These are phyloP conservation scores for Smittia sp. DNA, from an alignment of 2,888 invertebrate genomes.

Conservation along the genomic window DNA sequence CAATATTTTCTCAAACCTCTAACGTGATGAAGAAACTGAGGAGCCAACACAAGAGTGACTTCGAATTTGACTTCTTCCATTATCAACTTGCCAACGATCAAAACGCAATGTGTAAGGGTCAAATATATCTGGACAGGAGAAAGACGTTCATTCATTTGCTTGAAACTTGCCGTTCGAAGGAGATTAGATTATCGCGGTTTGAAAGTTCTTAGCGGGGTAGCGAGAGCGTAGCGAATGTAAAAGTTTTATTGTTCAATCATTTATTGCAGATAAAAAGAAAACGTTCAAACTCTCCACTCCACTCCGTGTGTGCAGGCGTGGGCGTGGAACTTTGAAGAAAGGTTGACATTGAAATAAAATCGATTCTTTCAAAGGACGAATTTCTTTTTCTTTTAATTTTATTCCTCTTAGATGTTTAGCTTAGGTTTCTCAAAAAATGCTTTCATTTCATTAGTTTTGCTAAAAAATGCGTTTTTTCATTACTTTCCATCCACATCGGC, in stretches of 20 bases:
- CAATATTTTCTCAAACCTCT: not conserved
- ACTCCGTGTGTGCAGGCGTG: not conserved
- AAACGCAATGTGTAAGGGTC: not conserved
- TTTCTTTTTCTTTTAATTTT: not conserved
- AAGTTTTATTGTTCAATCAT: constrained; percentile 4
- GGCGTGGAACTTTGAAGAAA: not conserved
- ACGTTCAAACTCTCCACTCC: not conserved
- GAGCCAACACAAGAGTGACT: no score
- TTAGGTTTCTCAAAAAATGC: constrained; percentile 14
- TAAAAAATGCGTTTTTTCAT: constrained; percentile 16
- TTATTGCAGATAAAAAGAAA: not conserved
- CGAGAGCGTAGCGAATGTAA: not conserved
- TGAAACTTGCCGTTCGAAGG: not conserved
- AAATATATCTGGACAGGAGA: not conserved
- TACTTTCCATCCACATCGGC: no score
- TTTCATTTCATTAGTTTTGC: not conserved
- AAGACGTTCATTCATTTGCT: no score
- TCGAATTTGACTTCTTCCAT: no score
- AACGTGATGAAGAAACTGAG: no score
- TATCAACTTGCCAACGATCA: no score
- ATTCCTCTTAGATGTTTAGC: not conserved
- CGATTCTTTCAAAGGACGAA: not conserved
- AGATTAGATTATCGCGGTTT: not conserved
- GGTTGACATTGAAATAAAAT: not conserved
- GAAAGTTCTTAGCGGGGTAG: not conserved